Base-by-base conservation (phyloP, 2,113 vertebrate species). In the Holacanthus passer region DNA sequence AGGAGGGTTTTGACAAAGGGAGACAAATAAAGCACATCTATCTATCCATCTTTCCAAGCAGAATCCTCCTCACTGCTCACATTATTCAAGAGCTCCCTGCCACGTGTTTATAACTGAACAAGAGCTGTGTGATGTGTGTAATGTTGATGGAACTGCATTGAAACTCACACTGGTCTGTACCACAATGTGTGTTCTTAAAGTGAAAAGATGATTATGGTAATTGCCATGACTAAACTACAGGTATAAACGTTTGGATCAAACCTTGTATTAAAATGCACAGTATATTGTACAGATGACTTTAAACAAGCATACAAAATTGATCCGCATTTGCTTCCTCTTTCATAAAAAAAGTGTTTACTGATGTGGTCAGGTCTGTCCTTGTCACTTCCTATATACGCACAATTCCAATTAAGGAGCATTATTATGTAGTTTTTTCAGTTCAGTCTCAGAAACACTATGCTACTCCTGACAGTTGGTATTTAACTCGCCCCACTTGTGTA, bases 341-440 rank as follows among this genome's bases (percentile, higher is more conserved):
- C 3, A 59, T 0, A 2, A 17, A 13, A n/a, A n/a, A 64, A 31
- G 4, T 5, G 16, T 16, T 50, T 39, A 22, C 45, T 66, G 9
- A 58, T 59, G 50, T 50, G 64, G 22, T 55, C 67, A 31, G 50
- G 5, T 22, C 22, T 32, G 27, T 5, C 41, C 14, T 45, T 9
- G 12, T 2, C n/a, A 16, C 14, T 70, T 77, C 45, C 22, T 64
- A 22, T 19, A 52, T 41, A 69, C 24, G 55, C 7, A 41, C 45
- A 72, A 7, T 76, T 82, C 20, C 27, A 27, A 82, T 83, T 41
- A 74, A 55, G 81, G 45, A 37, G 47, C 20, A 73, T 52, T 32
- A 45, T 45, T 1, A 1, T 50, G 31, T 32, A 41, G 76, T 70
- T 71, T 73, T 74, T 79, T 48, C 20, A 58, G n/a, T 58, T 75